Evolutionary conservation across 2,797 vertebrate genomes (phyloP).

Genomic region (Pangasius sanitwongsei): DNA sequence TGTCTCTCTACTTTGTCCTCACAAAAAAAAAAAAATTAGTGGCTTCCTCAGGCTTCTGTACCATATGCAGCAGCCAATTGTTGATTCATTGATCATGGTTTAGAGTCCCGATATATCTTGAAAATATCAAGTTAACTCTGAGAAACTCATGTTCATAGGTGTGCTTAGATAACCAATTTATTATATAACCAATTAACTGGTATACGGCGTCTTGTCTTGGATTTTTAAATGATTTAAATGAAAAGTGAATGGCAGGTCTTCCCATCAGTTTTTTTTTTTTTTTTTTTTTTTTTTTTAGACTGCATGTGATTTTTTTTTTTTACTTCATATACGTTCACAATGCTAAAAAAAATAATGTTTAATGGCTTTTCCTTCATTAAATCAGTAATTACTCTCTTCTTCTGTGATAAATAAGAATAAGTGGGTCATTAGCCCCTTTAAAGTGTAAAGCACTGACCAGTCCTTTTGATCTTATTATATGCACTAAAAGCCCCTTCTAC

Average conservation of each 20-base stretch:
- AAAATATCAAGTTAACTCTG: neutral
- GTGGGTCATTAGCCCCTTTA: neutral
- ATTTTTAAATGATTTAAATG: too few relatives aligned
- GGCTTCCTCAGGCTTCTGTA: neutral
- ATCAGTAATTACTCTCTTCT: neutral
- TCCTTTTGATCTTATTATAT: neutral
- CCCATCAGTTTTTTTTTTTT: too few relatives aligned
- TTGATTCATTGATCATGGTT: neutral
- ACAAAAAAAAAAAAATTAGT: too few relatives aligned
- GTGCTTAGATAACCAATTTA: neutral
- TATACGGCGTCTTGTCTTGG: too few relatives aligned
- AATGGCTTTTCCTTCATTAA: neutral
- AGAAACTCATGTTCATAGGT: neutral
- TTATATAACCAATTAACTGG: too few relatives aligned
- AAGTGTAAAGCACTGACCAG: neutral
- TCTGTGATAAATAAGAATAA: neutral
- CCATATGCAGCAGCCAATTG: neutral
- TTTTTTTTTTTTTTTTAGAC: neutral
- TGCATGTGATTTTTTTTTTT: constrained; percentile 11
- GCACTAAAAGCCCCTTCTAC: neutral
- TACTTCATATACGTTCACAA: neutral
- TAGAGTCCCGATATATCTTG: neutral
- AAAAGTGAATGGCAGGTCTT: too few relatives aligned
- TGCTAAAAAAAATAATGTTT: neutral
- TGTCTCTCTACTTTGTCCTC: too few relatives aligned